Evolutionary conservation across 2,797 vertebrate species (phyloP), one percentile per base, ranked within the genome.

Genomic region (Buceros bicornis): DNA sequence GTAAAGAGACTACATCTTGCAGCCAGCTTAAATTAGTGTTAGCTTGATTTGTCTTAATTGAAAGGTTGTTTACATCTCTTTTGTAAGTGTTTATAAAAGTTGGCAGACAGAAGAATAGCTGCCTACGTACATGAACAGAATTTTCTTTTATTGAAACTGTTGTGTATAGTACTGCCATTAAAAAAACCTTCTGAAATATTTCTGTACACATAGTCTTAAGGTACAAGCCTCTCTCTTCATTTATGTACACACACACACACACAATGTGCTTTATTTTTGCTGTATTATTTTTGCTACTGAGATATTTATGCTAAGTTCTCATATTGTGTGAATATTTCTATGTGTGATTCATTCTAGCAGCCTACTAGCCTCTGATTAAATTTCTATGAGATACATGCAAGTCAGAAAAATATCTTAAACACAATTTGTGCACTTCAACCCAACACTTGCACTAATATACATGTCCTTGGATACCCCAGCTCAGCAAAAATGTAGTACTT

Each of bases 1-100:
- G 57, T 93, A 65, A 47, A 81, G 66, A 58, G 70, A 76, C 60
- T 87, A 7, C 65, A 79, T 92, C 81, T 92, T 87, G 76, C 74
- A 91, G 57, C 60, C 82, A 79, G 37, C 65, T 84, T 78, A 95
- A 93, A 95, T 91, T 84, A 94, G 65, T 7, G 20, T 81, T 90
- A 84, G 69, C 74, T 93, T 67, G 57, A 82, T 87, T 95, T 95
- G 67, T 86, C 72, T 95, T 90, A 76, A 81, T 82, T 94, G 82
- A 88, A 85, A 84, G 71, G 37, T 82, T 94, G 61, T 94, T 93
- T 93, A 54, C 43, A 22, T 88, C 84, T 89, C 83, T 70, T 91
- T 82, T 58, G 70, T 93, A 74, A 96, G 86, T 92, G 54, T 86
- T 92, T 90, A 56, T 82, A 65, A 56, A 95, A 94, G 87, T 89